Evolutionary conservation across 2,113 vertebrate species (phyloP).

Genomic region (Parotia lawesii): DNA sequence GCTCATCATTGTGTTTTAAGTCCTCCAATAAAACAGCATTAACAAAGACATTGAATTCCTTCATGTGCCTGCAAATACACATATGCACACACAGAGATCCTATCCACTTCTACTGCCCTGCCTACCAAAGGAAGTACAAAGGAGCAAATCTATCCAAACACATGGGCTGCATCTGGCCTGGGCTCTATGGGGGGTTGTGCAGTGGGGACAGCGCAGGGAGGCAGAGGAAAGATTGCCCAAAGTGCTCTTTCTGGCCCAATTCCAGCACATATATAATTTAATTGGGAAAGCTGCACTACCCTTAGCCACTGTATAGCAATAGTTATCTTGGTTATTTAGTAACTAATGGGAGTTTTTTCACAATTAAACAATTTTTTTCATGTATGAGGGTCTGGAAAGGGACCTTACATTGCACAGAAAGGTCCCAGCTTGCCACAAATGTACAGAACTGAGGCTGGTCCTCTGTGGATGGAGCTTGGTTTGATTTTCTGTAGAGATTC

Average conservation of each 20-base stretch:
- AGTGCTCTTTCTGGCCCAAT: not conserved
- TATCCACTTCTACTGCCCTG: not conserved
- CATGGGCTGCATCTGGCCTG: not conserved
- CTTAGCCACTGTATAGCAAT: not conserved
- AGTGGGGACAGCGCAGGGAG: fast-evolving
- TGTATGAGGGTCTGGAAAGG: not conserved
- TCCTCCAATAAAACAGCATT: not conserved
- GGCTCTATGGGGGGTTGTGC: not conserved
- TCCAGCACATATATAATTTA: not conserved
- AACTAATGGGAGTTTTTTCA: not conserved
- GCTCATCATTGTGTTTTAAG: not conserved
- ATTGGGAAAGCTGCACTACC: not conserved
- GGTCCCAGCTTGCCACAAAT: not conserved
- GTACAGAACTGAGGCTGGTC: not conserved
- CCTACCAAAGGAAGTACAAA: not conserved
- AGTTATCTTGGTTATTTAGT: not conserved
- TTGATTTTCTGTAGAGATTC: not conserved
- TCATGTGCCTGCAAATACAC: not conserved
- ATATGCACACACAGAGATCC: not conserved
- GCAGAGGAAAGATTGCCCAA: not conserved
- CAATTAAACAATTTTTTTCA: not conserved
- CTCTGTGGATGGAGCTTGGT: not conserved
- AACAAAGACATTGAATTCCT: not conserved
- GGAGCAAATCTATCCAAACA: not conserved
- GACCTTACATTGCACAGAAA: not conserved